Conservation (phyloP, 2,888 invertebrate species). For the Dicroscelio sp. region DNA sequence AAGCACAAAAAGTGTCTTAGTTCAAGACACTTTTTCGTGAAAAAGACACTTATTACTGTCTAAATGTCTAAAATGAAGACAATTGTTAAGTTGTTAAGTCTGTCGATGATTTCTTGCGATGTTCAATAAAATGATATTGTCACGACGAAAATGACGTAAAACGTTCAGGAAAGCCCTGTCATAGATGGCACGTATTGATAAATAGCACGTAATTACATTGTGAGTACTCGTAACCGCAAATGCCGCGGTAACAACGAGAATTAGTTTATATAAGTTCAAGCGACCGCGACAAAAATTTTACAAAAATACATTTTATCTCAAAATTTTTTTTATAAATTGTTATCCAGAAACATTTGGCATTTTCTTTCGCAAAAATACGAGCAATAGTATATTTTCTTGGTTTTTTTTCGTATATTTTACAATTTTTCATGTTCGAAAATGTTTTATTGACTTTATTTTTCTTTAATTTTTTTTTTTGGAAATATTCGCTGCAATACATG, state of each 20-base stretch:
- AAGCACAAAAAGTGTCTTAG: too few species aligned
- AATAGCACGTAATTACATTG: conserved; percentile 74
- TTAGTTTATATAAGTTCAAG: conserved; percentile 78
- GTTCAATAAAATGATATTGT: conserved; percentile 58
- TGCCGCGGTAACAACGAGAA: conserved; percentile 68
- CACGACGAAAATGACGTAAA: conserved; percentile 72
- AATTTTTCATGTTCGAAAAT: too few species aligned
- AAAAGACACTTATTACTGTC: too few species aligned
- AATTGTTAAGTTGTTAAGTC: too few species aligned
- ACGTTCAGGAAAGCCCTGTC: conserved; percentile 73
- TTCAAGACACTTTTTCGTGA: too few species aligned
- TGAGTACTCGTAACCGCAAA: conserved; percentile 74
- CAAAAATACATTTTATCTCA: too few species aligned
- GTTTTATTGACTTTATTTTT: background rate
- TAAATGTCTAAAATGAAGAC: too few species aligned
- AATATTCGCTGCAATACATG: conserved; percentile 57
- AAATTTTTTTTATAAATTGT: too few species aligned
- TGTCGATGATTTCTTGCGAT: conserved; percentile 11
- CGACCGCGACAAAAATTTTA: conserved; percentile 70
- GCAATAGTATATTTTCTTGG: background rate
- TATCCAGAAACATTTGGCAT: too few species aligned
- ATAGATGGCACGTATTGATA: conserved; percentile 79
- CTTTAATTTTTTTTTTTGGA: conserved; percentile 4
- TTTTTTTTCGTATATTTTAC: too few species aligned
- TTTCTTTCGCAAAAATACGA: background rate